Conservation (phyloP, 2,797 vertebrate species). For the Phyllotis vaccarum region DNA sequence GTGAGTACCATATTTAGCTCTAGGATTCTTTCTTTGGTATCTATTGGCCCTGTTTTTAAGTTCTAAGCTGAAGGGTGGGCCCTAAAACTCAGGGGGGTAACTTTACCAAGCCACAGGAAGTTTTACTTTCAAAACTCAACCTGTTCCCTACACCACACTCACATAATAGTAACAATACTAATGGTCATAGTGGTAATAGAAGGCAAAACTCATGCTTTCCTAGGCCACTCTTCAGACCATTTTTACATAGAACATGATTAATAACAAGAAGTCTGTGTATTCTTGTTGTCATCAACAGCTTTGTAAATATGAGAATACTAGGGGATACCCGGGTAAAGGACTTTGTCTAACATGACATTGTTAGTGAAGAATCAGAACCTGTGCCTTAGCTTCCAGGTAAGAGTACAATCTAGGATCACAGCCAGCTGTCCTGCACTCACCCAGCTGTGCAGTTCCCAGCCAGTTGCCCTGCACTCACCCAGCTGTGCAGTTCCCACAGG, state of each 20-base stretch:
- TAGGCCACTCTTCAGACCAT: not conserved
- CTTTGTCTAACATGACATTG: not conserved
- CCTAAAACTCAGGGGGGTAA: slow-evolving; percentile 16
- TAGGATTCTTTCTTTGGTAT: slow-evolving; percentile 4
- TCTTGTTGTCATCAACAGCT: not conserved
- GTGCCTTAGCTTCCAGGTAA: not conserved
- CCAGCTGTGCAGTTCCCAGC: not conserved
- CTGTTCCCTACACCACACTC: not conserved
- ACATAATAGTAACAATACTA: not conserved
- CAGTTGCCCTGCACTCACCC: not conserved
- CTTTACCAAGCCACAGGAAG: not conserved
- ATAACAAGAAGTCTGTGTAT: not conserved
- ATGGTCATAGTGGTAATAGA: not conserved
- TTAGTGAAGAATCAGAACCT: not conserved
- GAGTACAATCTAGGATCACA: not conserved
- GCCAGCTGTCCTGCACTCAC: not conserved
- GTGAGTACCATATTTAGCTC: not conserved
- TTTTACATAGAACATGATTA: not conserved
- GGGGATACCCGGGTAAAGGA: not conserved
- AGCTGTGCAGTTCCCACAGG: not conserved
- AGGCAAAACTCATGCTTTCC: not conserved
- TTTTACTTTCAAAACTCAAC: not conserved
- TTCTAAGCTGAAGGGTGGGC: slow-evolving; percentile 6
- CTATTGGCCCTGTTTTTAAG: not conserved
- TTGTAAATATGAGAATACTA: not conserved